These are phyloP conservation scores for Eubucco bourcierii DNA, from an alignment of 2,113 vertebrate species.

Conservation along the genomic window DNA sequence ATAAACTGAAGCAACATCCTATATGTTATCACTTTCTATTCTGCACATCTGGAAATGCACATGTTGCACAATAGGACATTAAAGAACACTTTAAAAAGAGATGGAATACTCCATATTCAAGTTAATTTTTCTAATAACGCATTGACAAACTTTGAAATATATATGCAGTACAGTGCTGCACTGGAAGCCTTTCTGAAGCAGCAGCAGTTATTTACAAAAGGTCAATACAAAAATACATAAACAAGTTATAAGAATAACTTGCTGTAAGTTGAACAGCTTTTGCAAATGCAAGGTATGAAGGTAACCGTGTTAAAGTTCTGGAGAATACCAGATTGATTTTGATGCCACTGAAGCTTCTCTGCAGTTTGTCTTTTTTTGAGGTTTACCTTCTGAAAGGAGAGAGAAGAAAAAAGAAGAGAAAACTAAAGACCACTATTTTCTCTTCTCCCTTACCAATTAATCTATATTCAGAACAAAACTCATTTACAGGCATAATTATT, in stretches of 20 bases:
- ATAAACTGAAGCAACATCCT: slow-evolving; percentile 49
- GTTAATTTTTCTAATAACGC: neutral
- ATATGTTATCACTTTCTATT: slow-evolving; percentile 60
- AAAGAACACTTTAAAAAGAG: neutral
- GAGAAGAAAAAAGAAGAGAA: neutral
- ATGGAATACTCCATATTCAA: neutral
- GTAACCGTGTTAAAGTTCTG: neutral
- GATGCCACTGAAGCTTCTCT: neutral
- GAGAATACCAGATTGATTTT: neutral
- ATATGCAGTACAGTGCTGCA: neutral
- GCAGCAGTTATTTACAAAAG: neutral
- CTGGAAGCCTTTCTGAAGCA: neutral
- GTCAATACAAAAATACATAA: neutral
- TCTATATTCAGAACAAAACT: neutral
- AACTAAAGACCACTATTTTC: neutral
- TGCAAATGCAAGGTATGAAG: neutral
- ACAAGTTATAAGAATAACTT: neutral
- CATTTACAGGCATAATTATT: neutral
- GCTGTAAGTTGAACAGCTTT: neutral
- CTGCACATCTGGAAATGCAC: slow-evolving; percentile 51
- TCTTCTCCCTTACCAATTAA: neutral
- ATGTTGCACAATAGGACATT: neutral
- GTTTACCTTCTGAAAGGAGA: neutral
- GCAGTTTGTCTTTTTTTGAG: neutral
- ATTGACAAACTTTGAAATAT: neutral